phyloP scores from a whole-genome alignment of 2,888 invertebrate genomes.

The Scaptomyza polygonia region DNA sequence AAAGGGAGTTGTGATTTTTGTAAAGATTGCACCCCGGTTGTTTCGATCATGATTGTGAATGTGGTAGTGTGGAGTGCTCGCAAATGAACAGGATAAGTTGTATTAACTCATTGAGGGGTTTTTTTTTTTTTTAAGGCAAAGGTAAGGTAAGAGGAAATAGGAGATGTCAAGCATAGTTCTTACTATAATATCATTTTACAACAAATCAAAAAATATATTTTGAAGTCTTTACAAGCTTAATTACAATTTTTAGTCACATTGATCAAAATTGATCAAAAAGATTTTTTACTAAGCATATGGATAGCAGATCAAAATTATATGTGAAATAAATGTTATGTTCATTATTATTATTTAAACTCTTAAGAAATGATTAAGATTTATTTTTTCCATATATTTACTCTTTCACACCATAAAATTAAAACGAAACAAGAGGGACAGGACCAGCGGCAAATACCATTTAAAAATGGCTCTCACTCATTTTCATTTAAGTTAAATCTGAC shows the following conservation, averaged over 20 bases:
- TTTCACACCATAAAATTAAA: neutral
- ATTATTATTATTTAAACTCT: neutral
- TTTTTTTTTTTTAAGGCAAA: neutral
- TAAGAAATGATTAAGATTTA: neutral
- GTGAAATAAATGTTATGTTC: no score
- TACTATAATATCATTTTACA: neutral
- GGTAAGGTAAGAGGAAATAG: neutral
- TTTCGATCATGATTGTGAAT: constrained; percentile 3
- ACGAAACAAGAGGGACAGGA: no score
- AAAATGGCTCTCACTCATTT: neutral
- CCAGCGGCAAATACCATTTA: constrained; percentile 1
- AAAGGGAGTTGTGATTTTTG: constrained; percentile 16
- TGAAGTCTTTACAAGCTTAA: no score
- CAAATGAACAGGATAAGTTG: constrained; percentile 11
- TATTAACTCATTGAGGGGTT: constrained; percentile 11
- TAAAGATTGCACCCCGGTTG: constrained; percentile 15
- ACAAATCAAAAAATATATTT: no score
- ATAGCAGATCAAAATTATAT: no score
- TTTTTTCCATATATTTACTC: no score
- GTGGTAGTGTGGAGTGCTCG: constrained; percentile 7
- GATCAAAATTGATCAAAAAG: no score
- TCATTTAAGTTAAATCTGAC: constrained; percentile 21
- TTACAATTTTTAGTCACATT: no score
- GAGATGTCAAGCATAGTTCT: neutral
- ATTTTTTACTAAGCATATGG: no score